Evolutionary conservation across 1,140 invertebrate genomes (phyloP), one percentile per base, ranked within the genome.

Genomic region (Heliconius nattereri): DNA sequence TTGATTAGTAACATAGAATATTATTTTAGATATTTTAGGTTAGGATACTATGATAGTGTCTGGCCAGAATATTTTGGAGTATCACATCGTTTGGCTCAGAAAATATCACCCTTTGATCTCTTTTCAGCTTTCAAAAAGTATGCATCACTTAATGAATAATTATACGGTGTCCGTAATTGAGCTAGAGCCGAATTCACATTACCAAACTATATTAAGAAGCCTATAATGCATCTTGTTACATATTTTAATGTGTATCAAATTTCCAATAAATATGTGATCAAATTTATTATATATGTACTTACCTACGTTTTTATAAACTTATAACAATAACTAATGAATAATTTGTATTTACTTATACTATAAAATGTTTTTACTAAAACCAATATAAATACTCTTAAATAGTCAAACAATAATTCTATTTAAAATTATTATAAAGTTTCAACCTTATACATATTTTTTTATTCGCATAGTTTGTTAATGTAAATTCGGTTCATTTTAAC

Each of bases 51-150:
- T 90, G 90, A 92, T 94, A 91, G 92, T 94, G 92, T 94, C 93
- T 94, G 93, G 93, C 93, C 93, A 92, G 90, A 94, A 94, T 92
- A 92, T 94, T 92, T 93, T 92, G 93, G 93, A 94, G 93, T 91
- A 92, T 93, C 90, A 94, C 93, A 94, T 93, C 93, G 89, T 94
- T 94, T 93, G 93, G 93, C 91, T 94, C 93, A 94, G 93, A 94
- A 93, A 92, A 94, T 94, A 93, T 94, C 92, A 90, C 87, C 88
- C 89, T 93, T 94, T 94, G 93, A 94, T 94, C 93, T 94, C 93
- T 94, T 93, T 91, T 92, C 91, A 92, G 93, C 93, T 94, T 94
- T 94, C 92, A 93, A 87, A 92, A 93, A 94, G 90, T 94, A 66
- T 66, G 60, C 60, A 66, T 66, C 60, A 66, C 60, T 66, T 66